Base-by-base conservation (phyloP, 2,113 vertebrate genomes). In the Melierax canorus region DNA sequence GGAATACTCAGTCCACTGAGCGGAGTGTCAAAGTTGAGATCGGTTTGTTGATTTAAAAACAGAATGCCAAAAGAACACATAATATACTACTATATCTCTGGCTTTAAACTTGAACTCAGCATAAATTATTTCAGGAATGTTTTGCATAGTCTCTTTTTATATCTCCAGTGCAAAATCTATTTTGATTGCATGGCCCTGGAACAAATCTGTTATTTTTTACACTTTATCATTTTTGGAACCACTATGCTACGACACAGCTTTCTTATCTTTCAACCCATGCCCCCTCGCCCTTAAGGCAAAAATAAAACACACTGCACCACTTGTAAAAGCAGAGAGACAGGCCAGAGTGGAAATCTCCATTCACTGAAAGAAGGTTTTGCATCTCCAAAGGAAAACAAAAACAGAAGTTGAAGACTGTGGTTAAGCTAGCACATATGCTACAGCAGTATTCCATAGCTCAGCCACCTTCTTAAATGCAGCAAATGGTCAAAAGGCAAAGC, bases 51-150 rank as follows among this genome's bases (percentile, higher is more conserved):
- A 88, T 95, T 97, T 92, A 92, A 91, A 96, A 93, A 91, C 51
- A 95, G 81, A 96, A 96, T n/a, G 82, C 63, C 93, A 91, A 84
- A 86, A 90, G 83, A 94, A 86, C 93, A 94, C 80, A 96, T 88
- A 96, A 90, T 90, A 96, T 92, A 90, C 74, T 76, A 71, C 41
- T 97, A 75, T 74, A 95, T 71, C 92, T 94, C 80, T 94, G 94
- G 41, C 92, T 96, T 97, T 95, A 89, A 95, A 94, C 93, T 96
- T 97, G 95, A 97, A 96, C 96, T 96, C 58, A 22, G 94, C 60
- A 95, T 96, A 97, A 97, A 96, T 97, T 94, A 97, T 96, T 96
- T 89, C 90, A 95, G 84, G 94, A 97, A 97, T 97, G 94, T 94
- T 97, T 95, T 96, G 53, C 81, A 67, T 75, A 91, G 96, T 64